Base-by-base conservation (phyloP, 2,888 invertebrate genomes). In the Agrotis puta region DNA sequence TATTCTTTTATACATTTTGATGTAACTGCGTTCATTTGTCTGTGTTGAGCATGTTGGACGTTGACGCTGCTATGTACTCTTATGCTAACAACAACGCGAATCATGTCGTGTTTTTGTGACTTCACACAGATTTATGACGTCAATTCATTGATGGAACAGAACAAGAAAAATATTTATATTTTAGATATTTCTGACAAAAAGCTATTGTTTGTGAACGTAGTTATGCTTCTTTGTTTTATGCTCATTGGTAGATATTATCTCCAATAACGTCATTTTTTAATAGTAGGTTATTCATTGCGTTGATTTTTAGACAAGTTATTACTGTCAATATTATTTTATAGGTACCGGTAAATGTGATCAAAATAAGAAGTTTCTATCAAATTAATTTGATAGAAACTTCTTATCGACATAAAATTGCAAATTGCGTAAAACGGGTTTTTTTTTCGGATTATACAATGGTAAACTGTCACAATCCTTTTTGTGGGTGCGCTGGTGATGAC, bases 1-100 rank as follows among this genome's bases (percentile, higher is more conserved):
- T 57, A 57, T 33, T 73, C 43, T 73, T 73, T 27, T 45, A 64
- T 56, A 65, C 24, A 58, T 45, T 58, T n/a, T 39, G 14, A 11
- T 54, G n/a, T 33, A 48, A 48, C 33, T 54, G 48, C 27, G 16
- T 54, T 45, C 2, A 48, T 59, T 54, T 48, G 51, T 54, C 24
- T 43, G 27, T 45, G 43, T 67, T 27, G 43, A 54, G 16, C n/a
- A 56, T 68, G 45, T 61, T 61, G 18, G 22, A 67, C n/a, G 27
- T 61, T 48, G 48, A 50, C 14, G 51, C 45, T 57, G 20, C 13
- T 50, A 27, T 9, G 3, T 33, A 33, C 33, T 33, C 33, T 1
- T 33, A 7, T 7, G 18, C 2, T 47, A 58, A 61, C n/a, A 50
- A 22, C 18, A 57, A 45, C 18, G 24, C n/a, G 57, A 64, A 53